Evolutionary conservation across 1,140 invertebrate species (phyloP).

Genomic region (Ips typographus): DNA sequence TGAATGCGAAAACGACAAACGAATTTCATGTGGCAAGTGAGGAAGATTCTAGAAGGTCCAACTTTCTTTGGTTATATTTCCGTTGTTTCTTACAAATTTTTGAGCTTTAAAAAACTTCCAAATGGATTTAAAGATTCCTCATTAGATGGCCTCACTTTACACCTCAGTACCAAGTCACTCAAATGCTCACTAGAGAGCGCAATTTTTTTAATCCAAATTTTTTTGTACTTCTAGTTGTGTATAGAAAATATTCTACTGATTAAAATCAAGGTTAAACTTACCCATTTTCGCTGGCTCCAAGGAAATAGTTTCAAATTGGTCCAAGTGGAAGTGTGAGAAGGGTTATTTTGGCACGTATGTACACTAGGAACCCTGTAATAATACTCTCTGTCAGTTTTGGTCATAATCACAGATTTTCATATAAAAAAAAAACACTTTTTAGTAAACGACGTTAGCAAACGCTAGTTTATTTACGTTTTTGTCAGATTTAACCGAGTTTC

Average conservation of each 20-base stretch:
- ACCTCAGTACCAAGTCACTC: not conserved
- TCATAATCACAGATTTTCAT: slow-evolving; percentile 33
- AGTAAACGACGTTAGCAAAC: slow-evolving; percentile 9
- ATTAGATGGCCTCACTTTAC: slow-evolving; percentile 15
- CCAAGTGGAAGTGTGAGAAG: slow-evolving; percentile 7
- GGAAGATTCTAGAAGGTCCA: slow-evolving; percentile 20
- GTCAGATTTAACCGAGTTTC: slow-evolving; percentile 4
- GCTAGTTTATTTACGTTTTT: slow-evolving; percentile 32
- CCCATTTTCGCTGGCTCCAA: slow-evolving; percentile 19
- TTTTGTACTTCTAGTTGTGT: too few species aligned
- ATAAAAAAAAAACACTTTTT: slow-evolving; percentile 21
- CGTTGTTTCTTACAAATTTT: not conserved
- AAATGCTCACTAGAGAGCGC: slow-evolving; percentile 15
- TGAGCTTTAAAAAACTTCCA: not conserved
- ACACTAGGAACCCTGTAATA: slow-evolving; percentile 30
- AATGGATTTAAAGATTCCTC: slow-evolving; percentile 7
- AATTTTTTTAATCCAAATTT: slow-evolving; percentile 21
- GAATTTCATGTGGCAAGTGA: slow-evolving; percentile 15
- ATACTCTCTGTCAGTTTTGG: slow-evolving; percentile 21
- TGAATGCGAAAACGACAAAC: not conserved
- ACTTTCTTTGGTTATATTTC: slow-evolving; percentile 5
- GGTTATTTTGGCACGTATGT: slow-evolving; percentile 8
- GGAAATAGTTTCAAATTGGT: not conserved
- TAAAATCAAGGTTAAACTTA: slow-evolving; percentile 10
- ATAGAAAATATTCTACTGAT: not conserved